Conservation (phyloP, 2,888 invertebrate species). For the Tetheella fluctuosa region DNA sequence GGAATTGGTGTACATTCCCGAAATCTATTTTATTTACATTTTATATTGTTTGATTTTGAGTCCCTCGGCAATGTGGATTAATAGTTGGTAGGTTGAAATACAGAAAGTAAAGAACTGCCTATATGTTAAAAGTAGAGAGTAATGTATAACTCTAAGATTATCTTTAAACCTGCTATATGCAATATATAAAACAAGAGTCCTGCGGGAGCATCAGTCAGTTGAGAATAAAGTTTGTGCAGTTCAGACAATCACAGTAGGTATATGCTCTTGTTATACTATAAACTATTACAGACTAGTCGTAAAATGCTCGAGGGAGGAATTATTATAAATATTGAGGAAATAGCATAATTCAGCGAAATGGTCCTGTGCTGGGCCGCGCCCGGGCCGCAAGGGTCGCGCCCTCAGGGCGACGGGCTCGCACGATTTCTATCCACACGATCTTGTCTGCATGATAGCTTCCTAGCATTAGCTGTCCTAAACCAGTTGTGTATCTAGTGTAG, state of each 20-base stretch:
- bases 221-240: neutral
- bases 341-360: conserved; percentile 8
- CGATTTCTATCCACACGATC: conserved; percentile 57
- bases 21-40: neutral
- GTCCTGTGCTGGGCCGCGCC: conserved; percentile 24
- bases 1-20: neutral
- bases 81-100: too few relatives aligned
- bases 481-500: conserved; percentile 22
- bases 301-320: conserved; percentile 11
- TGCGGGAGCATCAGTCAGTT: neutral
- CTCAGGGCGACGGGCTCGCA: conserved; percentile 48
- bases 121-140: too few relatives aligned
- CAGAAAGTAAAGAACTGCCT: too few relatives aligned
- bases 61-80: too few relatives aligned
- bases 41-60: too few relatives aligned
- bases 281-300: neutral
- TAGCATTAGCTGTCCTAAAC: conserved; percentile 44
- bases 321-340: conserved; percentile 9
- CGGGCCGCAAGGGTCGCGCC: conserved; percentile 52
- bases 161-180: too few relatives aligned
- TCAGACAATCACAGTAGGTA: neutral
- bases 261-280: neutral
- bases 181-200: neutral
- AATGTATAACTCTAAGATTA: too few relatives aligned
- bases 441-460: conserved; percentile 51